A percentile compares a stretch with the other conserved stretches of the same genome.
Evolutionary conservation across 1,140 invertebrate genomes (phyloP).

Genomic region (Adoxophyes honmai): DNA sequence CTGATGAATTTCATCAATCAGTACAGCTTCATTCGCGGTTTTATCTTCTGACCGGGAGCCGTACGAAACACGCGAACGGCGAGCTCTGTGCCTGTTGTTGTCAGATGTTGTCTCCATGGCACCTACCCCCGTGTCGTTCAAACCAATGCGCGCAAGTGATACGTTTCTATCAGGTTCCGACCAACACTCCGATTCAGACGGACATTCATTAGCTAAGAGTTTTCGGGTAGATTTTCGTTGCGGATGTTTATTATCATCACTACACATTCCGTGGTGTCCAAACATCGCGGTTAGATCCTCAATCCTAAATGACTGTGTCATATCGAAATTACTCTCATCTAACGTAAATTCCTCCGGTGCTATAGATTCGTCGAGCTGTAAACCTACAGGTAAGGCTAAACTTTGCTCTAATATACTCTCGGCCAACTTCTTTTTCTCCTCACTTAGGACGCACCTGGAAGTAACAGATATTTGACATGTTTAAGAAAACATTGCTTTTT

Average conservation of each 20-base stretch:
- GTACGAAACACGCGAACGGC: slow-evolving; percentile 52
- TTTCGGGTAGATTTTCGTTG: slow-evolving; percentile 35
- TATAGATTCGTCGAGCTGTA: slow-evolving; percentile 68
- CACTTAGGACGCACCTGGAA: slow-evolving; percentile 69
- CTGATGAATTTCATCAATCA: slow-evolving; percentile 48
- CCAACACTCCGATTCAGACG: slow-evolving; percentile 89
- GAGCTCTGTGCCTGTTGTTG: slow-evolving; percentile 35
- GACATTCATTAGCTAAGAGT: slow-evolving; percentile 65
- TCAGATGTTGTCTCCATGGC: slow-evolving; percentile 46
- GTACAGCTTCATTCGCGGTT: slow-evolving; percentile 37
- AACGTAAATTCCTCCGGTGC: slow-evolving; percentile 63
- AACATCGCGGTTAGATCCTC: slow-evolving; percentile 72
- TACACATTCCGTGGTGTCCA: slow-evolving; percentile 63
- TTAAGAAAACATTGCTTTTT: too few relatives aligned
- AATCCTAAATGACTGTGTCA: slow-evolving; percentile 65
- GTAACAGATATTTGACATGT: neutral
- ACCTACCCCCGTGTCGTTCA: slow-evolving; percentile 70
- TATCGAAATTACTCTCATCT: slow-evolving; percentile 65
- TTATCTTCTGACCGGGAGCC: slow-evolving; percentile 64
- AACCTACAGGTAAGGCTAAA: slow-evolving; percentile 64
- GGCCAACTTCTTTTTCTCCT: slow-evolving; percentile 72
- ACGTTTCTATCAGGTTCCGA: slow-evolving; percentile 90
- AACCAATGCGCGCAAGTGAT: slow-evolving; percentile 86
- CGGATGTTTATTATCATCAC: slow-evolving; percentile 38
- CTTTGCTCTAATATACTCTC: slow-evolving; percentile 74